Evolutionary conservation across 2,888 invertebrate species (phyloP).

Genomic region (Lepidochitona cinerea): DNA sequence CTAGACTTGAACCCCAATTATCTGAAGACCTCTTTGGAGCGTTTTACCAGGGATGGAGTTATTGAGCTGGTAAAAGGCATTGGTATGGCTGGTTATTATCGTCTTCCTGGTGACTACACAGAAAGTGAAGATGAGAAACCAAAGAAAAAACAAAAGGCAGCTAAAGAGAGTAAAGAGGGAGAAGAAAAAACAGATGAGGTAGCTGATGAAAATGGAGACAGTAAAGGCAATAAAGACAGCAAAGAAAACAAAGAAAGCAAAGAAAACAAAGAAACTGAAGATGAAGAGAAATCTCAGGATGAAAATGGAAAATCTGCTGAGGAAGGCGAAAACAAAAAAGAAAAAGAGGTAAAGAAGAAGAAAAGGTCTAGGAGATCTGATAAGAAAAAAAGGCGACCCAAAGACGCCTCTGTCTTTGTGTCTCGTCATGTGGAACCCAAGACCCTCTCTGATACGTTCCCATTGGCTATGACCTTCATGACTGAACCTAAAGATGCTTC

Average conservation of each 20-base stretch:
- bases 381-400: no score
- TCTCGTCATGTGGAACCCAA: slow-evolving; percentile 42
- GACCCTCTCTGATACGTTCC: slow-evolving; percentile 60
- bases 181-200: slow-evolving; percentile 16
- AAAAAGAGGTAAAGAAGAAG: no score
- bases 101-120: slow-evolving; percentile 47
- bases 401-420: no score
- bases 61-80: slow-evolving; percentile 43
- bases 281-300: no score
- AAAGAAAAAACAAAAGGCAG: slow-evolving; percentile 29
- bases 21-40: slow-evolving; percentile 22
- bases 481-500: slow-evolving; percentile 65
- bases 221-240: neutral
- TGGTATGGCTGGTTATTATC: slow-evolving; percentile 62
- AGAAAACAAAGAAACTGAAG: no score
- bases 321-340: no score
- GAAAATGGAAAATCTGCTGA: no score
- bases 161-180: slow-evolving; percentile 10
- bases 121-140: slow-evolving; percentile 40
- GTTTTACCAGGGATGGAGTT: neutral
- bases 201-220: slow-evolving; percentile 22
- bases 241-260: no score
- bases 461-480: slow-evolving; percentile 65
- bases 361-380: slow-evolving; percentile 36
- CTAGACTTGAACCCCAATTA: slow-evolving; percentile 53